A percentile compares a stretch with the other conserved stretches of the same genome.
Conservation (phyloP, 2,113 vertebrate species). For the Anguilla japonica region DNA sequence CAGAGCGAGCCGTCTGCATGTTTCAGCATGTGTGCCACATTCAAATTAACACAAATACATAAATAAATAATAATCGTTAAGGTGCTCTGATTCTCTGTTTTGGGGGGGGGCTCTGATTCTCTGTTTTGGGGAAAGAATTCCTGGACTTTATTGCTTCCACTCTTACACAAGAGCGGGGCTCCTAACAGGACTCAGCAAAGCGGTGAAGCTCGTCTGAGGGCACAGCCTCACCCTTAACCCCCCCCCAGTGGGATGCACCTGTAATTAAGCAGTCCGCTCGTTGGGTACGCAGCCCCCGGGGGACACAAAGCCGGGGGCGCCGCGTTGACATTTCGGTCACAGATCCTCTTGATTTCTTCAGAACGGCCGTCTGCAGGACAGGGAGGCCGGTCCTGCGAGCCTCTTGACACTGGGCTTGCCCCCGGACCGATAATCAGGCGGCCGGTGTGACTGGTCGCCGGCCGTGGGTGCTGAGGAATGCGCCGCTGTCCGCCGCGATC, state of each 20-base stretch:
- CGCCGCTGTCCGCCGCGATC: conserved; percentile 51
- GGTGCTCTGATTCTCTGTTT: too few relatives aligned
- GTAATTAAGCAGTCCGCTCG: background rate
- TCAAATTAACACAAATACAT: too few relatives aligned
- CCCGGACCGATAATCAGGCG: conserved; percentile 52
- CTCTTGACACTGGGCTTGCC: conserved; percentile 41
- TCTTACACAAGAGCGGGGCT: too few relatives aligned
- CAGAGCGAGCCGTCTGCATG: too few relatives aligned
- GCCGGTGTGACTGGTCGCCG: conserved; percentile 29
- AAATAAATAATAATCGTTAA: too few relatives aligned
- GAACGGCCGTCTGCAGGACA: background rate
- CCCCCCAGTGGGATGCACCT: background rate
- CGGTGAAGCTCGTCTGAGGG: background rate
- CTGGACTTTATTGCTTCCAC: too few relatives aligned
- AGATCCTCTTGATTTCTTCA: background rate
- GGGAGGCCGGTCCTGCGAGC: conserved; percentile 47
- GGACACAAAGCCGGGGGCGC: background rate
- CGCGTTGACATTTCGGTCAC: background rate
- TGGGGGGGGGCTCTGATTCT: too few relatives aligned
- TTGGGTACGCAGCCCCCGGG: background rate
- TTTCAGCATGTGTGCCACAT: too few relatives aligned
- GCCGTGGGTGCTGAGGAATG: conserved; percentile 49
- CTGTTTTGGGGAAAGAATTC: too few relatives aligned
- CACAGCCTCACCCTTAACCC: background rate
- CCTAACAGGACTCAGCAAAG: too few relatives aligned